Base-by-base conservation (phyloP, 1,140 invertebrate species). In the Drosophila busckii region DNA sequence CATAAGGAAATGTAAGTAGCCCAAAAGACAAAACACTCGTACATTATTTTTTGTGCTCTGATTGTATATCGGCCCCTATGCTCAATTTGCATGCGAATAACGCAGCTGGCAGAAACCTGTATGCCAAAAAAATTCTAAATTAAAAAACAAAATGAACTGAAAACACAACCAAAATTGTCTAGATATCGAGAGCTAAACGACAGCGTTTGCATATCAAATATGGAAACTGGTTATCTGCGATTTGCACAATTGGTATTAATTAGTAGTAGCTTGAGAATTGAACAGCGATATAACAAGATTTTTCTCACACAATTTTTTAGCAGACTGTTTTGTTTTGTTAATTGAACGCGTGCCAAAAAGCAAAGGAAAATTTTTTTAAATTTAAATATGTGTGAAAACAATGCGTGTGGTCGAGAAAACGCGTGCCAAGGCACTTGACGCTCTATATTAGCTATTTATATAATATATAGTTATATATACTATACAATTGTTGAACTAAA, bases 311-410 rank as follows among this genome's bases (percentile, higher is more conserved):
- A n/a, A n/a, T n/a, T 8, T 34, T 41, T 19, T n/a, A 20, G 10
- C 16, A 26, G 38, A 44, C 29, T 31, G 26, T 23, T 41, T 37
- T 23, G 25, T 13, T 63, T 65, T 54, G 44, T 53, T 44, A 49
- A 32, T 54, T 66, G 55, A 70, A 23, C 54, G 66, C 50, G 71
- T 76, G 70, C 71, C 70, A 76, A 75, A 15, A 44, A 34, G 9
- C 13, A 35, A 20, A 45, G 12, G 20, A 3, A 16, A 15, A 31
- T 31, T 29, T 29, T 37, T 20, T 38, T 35, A 26, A 9, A 46
- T 35, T 37, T 37, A 48, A 41, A 16, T 1, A 50, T 29, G 26
- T 61, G 58, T 46, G 52, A 48, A 54, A 31, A 25, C 42, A 12
- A 22, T 10, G 42, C 20, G 50, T 46, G 32, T 15, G 23, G 35